Conservation (phyloP, 2,797 vertebrate genomes). For the Dallia pectoralis region DNA sequence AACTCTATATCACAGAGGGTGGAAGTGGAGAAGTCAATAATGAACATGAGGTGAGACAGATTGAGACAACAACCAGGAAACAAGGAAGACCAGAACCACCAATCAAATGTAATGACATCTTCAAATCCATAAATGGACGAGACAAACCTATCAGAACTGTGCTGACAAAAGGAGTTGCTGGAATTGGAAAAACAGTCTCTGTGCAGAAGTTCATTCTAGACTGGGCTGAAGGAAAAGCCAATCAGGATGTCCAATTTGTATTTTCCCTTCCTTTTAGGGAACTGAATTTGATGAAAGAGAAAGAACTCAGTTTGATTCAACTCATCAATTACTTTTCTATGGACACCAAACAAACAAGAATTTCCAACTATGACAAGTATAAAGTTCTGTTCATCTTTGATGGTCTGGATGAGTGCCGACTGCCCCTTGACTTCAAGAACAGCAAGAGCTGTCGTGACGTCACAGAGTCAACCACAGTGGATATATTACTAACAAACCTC, state of each 20-base stretch:
- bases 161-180: too few relatives aligned
- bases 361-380: not conserved
- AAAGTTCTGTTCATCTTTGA: not conserved
- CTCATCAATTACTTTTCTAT: not conserved
- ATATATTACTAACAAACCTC: not conserved
- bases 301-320: not conserved
- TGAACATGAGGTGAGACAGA: conserved; percentile 11
- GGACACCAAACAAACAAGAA: not conserved
- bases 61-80: conserved; percentile 7
- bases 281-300: not conserved
- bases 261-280: too few relatives aligned
- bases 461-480: conserved; percentile 1
- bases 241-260: too few relatives aligned
- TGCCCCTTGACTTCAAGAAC: too few relatives aligned
- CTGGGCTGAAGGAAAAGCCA: too few relatives aligned
- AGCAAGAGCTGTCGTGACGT: too few relatives aligned
- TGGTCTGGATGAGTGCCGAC: too few relatives aligned
- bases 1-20: conserved; percentile 4
- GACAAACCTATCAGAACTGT: not conserved
- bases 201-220: too few relatives aligned
- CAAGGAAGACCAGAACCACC: too few relatives aligned
- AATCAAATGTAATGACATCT: not conserved
- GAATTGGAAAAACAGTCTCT: too few relatives aligned
- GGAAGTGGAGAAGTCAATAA: not conserved
- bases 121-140: not conserved